These are phyloP conservation scores for Lemur catta DNA, from an alignment of 2,797 vertebrate genomes.

Conservation along the genomic window DNA sequence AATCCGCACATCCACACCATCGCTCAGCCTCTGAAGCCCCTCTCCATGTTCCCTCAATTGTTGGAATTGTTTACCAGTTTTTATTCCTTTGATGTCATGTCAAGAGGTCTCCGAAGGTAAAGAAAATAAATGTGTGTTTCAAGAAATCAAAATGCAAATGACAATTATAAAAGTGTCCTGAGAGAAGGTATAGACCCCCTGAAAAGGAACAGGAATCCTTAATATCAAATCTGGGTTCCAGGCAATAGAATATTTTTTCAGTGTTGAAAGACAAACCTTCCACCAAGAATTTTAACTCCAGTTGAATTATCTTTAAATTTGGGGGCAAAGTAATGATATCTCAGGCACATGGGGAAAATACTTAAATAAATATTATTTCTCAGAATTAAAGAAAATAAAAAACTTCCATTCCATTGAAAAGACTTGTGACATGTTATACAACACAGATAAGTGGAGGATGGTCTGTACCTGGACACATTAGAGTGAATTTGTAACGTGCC, in stretches of 20 bases:
- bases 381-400: not conserved
- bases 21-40: not conserved
- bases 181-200: not conserved
- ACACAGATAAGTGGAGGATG: not conserved
- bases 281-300: not conserved
- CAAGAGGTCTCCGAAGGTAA: not conserved
- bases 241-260: not conserved
- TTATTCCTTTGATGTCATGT: not conserved
- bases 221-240: not conserved
- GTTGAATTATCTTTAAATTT: not conserved
- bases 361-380: not conserved
- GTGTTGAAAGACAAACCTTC: not conserved
- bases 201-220: not conserved
- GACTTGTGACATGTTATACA: not conserved
- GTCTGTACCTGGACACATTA: not conserved
- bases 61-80: not conserved
- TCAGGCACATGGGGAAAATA: not conserved
- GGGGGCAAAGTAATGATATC: not conserved
- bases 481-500: conserved; percentile 2
- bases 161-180: not conserved
- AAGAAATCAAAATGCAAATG: not conserved
- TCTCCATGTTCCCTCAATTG: not conserved
- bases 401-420: not conserved
- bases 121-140: not conserved
- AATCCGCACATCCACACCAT: not conserved